Evolutionary conservation across 2,888 invertebrate species (phyloP).

Genomic region (Caenorhabditis imperialis): DNA sequence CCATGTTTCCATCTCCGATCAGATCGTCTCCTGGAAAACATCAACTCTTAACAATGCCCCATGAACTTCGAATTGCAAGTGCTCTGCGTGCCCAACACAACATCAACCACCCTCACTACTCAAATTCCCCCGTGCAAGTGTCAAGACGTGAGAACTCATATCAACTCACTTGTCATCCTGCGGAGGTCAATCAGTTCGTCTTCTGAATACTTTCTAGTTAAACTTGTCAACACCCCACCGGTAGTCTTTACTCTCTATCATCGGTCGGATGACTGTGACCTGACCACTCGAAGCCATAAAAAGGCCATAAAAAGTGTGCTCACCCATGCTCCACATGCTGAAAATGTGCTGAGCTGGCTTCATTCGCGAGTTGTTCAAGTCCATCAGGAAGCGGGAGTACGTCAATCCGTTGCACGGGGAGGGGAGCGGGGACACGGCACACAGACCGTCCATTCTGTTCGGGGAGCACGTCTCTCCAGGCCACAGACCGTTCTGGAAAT

Average conservation of each 20-base stretch:
- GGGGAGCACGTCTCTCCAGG: constrained; percentile 55
- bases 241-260: background rate
- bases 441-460: constrained; percentile 33
- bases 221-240: background rate
- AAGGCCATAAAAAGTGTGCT: background rate
- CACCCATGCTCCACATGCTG: constrained; percentile 61
- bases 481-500: constrained; percentile 63
- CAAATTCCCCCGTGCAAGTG: too few relatives aligned
- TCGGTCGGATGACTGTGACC: constrained; percentile 19
- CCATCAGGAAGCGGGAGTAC: constrained; percentile 56
- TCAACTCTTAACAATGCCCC: background rate
- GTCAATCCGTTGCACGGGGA: constrained; percentile 47
- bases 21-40: constrained; percentile 60
- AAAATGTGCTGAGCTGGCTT: constrained; percentile 55
- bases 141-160: background rate
- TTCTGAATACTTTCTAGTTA: constrained; percentile 19
- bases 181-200: constrained; percentile 53
- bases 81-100: constrained; percentile 2
- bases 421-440: constrained; percentile 41
- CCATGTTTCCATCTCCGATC: constrained; percentile 56
- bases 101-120: background rate
- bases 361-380: constrained; percentile 30
- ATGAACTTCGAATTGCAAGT: background rate
- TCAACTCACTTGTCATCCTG: constrained; percentile 42
- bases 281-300: background rate